Base-by-base conservation (phyloP, 1,140 invertebrate genomes). In the Rhyzopertha dominica region DNA sequence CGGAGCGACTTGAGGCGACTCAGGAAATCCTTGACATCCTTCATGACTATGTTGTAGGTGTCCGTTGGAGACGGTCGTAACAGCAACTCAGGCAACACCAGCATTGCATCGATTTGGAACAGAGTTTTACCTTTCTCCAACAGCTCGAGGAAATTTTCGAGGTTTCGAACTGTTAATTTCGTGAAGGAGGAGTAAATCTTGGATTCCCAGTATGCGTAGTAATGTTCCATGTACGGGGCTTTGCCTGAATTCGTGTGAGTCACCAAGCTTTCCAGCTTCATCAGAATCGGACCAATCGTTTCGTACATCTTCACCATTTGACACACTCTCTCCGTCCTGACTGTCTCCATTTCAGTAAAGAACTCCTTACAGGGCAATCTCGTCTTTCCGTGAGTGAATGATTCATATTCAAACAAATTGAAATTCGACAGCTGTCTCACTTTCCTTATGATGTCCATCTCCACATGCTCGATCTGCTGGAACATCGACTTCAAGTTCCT, bases 231-330 rank as follows among this genome's bases (percentile, higher is more conserved):
- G 5, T 76, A 70, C 0, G 66, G 48, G 1, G 80, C 81, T 35
- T 67, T 71, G 1, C 83, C 82, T 0, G 77, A 79, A 23, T 74
- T 76, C 1, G 80, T 81, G 29, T 77, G 77, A 13, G 85, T 63
- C 0, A 85, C 79, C 5, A 87, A 57, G 51, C 81, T 84, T 67
- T 94, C 89, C 48, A 92, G 65, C 66, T 92, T 93, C 36, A 81
- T 82, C 1, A 94, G 64, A 29, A 90, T 76, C 0, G 87, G 85
- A 0, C 81, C 80, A 17, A 87, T 75, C 1, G 80, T 79, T 25
- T 81, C 74, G 56, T 90, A 91, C 3, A 81, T 75, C 20, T 79
- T 76, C 1, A 77, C 69, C 64, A 92, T 74, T 5, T 73, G 62
- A 1, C 77, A 74, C 9, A 85, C 68, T 30, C 81, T 75, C 49